Evolutionary conservation across 1,140 invertebrate species (phyloP).

Genomic region (Parasteatoda tepidariorum): DNA sequence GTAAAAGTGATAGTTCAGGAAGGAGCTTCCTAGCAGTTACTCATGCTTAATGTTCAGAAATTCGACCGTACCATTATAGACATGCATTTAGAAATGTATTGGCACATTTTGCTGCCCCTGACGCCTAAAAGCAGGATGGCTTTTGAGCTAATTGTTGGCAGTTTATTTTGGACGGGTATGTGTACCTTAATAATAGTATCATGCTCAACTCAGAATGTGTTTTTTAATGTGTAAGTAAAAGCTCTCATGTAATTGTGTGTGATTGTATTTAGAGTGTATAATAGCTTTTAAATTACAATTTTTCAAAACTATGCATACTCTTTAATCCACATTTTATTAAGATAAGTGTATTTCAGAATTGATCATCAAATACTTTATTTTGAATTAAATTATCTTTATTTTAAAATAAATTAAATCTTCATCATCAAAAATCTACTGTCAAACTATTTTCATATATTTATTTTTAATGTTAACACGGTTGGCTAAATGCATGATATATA

Average conservation of each 20-base stretch:
- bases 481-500: too few relatives aligned
- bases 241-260: conserved; percentile 27
- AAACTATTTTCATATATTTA: too few relatives aligned
- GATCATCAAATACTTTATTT: background rate
- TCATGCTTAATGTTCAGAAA: conserved; percentile 55
- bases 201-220: conserved; percentile 45
- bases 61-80: conserved; percentile 49
- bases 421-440: too few relatives aligned
- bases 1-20: conserved; percentile 58
- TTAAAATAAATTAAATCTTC: background rate
- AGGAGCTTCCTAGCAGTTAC: conserved; percentile 62
- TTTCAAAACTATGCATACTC: background rate
- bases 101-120: conserved; percentile 41
- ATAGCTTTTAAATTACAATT: background rate
- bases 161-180: conserved; percentile 51
- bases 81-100: conserved; percentile 52
- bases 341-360: background rate
- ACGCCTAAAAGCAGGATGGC: background rate
- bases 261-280: background rate
- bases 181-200: conserved; percentile 47
- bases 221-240: conserved; percentile 30
- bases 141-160: background rate
- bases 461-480: too few relatives aligned
- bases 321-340: background rate
- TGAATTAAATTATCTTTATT: background rate